phyloP scores from a whole-genome alignment of 2,888 invertebrate genomes.

The Diaperis boleti region DNA sequence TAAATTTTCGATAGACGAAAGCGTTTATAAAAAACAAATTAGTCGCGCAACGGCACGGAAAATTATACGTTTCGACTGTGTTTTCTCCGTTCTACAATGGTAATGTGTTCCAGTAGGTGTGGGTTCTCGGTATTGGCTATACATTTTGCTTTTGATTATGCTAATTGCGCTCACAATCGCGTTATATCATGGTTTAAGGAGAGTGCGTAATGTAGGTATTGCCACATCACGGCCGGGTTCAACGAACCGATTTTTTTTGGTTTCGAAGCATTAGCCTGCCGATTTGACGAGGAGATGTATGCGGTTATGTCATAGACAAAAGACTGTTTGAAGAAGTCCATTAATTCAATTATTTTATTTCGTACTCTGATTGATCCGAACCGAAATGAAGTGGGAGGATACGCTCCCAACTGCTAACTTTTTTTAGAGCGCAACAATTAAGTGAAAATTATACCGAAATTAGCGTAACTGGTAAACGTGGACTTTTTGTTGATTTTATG shows the following conservation, averaged over 20 bases:
- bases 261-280: constrained; percentile 1
- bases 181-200: constrained; percentile 27
- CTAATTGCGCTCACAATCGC: constrained; percentile 25
- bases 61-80: no score
- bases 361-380: not conserved
- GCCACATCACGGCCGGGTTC: constrained; percentile 13
- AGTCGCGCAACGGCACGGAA: constrained; percentile 4
- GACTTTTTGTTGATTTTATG: no score
- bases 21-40: constrained; percentile 8
- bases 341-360: no score
- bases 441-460: no score
- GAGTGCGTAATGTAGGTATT: constrained; percentile 34
- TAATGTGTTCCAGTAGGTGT: constrained; percentile 29
- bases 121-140: constrained; percentile 30
- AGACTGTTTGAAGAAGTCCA: no score
- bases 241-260: constrained; percentile 27
- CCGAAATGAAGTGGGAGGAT: not conserved
- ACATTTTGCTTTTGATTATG: constrained; percentile 34
- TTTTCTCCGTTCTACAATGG: no score
- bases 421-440: no score
- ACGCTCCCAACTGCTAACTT: not conserved
- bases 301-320: no score
- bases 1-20: constrained; percentile 30
- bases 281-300: no score
- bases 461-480: no score